Evolutionary conservation across 2,888 invertebrate species (phyloP), one percentile per base, ranked within the genome.

Genomic region (Agrotis puta): DNA sequence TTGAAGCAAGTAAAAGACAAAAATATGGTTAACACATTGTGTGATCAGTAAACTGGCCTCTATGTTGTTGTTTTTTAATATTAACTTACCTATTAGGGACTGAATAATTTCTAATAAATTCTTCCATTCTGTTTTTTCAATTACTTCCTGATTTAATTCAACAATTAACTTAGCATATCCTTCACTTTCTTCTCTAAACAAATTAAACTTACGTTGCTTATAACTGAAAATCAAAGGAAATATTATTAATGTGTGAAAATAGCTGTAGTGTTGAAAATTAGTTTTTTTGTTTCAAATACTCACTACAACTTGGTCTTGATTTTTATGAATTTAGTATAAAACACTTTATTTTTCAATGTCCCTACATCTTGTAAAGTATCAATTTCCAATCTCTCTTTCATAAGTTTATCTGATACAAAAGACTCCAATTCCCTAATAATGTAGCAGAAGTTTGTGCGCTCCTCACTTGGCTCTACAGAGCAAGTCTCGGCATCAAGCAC

Each of bases 191-290:
- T 99, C 99, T 67, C 99, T 97, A 90, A 99, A 98, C 87, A 99
- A 97, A 96, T 99, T 99, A 94, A 99, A 99, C 91, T 99, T 99
- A 87, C 99, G 98, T 94, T 99, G 99, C 93, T 99, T 99, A 94
- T 99, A 99, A 93, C 99, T 99, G 94, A 77, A 97, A 97, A 45
- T 51, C 0, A 74, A 76, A 81, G 18, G 22, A 27, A n/a, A 54
- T 16, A 16, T 47, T 56, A 39, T 11, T 11, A 39, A 39, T 9
- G 39, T 2, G 9, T 39, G 39, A 39, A 27, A 27, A 39, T 13
- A 45, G 27, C 22, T 48, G 14, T 14, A 22, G 18, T 14, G 13
- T 2, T 5, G 24, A 27, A 16, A 50, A 68, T n/a, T 43, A 59
- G 39, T 27, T 22, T 4, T 13, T 18, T 43, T 24, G 13, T 22